Percentiles rank a stretch among this genome's conserved stretches.
phyloP scores from a whole-genome alignment of 2,888 invertebrate species.

The Smittia sp. region DNA sequence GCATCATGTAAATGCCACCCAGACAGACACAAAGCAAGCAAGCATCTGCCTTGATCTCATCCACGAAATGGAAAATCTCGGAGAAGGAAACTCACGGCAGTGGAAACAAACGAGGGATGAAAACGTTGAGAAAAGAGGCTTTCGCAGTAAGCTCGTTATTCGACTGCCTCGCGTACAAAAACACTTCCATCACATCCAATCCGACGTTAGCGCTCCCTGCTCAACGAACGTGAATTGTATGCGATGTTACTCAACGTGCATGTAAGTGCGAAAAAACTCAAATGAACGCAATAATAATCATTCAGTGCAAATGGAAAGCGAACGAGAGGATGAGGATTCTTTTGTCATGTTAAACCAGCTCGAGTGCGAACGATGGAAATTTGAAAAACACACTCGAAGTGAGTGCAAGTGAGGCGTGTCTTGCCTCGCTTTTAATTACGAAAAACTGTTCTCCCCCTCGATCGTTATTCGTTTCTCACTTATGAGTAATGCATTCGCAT shows the following conservation, averaged over 20 bases:
- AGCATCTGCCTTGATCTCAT: background rate
- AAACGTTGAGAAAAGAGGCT: background rate
- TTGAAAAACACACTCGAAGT: background rate
- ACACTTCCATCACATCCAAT: too few relatives aligned
- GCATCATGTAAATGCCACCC: constrained; percentile 6
- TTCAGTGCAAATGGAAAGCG: background rate
- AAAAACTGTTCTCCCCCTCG: too few relatives aligned
- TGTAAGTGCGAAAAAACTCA: background rate
- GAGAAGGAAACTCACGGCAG: background rate
- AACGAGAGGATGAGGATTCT: too few relatives aligned
- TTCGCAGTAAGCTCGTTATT: constrained; percentile 2
- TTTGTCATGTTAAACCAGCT: background rate
- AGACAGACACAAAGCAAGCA: background rate
- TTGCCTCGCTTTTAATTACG: too few relatives aligned
- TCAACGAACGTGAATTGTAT: too few relatives aligned
- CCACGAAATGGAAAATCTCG: background rate
- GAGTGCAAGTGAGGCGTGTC: constrained; percentile 12
- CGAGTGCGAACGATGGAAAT: background rate
- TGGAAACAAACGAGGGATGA: constrained; percentile 4
- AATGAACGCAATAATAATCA: background rate
- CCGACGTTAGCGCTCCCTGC: too few relatives aligned
- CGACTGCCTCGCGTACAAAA: background rate
- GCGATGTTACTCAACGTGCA: background rate
- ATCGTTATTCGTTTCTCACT: too few relatives aligned
- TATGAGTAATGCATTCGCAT: constrained; percentile 4